Evolutionary conservation across 2,797 vertebrate genomes (phyloP).

Genomic region (Decapterus maruadsi): DNA sequence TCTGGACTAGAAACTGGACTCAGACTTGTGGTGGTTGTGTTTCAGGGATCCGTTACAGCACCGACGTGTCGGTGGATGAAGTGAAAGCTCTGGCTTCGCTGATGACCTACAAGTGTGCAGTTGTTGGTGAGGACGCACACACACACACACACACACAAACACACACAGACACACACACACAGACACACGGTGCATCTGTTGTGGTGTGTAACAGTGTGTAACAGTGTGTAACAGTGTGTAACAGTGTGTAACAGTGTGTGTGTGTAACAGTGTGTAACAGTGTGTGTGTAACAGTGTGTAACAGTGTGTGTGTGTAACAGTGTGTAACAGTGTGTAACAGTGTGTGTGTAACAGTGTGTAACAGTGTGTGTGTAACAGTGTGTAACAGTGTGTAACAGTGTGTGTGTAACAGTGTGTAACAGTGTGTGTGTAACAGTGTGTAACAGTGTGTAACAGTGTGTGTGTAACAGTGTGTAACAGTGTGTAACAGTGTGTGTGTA

Average conservation of each 20-base stretch:
- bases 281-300: slow-evolving; percentile 21
- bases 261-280: slow-evolving; percentile 10
- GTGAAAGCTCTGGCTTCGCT: slow-evolving; percentile 96
- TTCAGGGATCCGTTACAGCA: slow-evolving; percentile 95
- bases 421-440: slow-evolving; percentile 34
- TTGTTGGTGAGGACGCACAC: slow-evolving; percentile 89
- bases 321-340: neutral
- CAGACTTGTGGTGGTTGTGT: slow-evolving; percentile 13
- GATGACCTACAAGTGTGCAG: slow-evolving; percentile 98
- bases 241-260: neutral
- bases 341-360: slow-evolving; percentile 21
- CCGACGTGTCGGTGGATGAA: slow-evolving; percentile 94
- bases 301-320: slow-evolving; percentile 25
- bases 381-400: neutral
- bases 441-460: neutral
- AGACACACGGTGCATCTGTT: neutral
- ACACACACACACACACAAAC: slow-evolving; percentile 14
- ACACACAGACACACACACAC: slow-evolving; percentile 1
- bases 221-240: too few species aligned
- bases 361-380: slow-evolving; percentile 25
- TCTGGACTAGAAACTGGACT: neutral
- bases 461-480: too few species aligned
- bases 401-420: slow-evolving; percentile 14
- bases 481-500: slow-evolving; percentile 10
- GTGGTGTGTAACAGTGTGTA: neutral